Evolutionary conservation across 2,888 invertebrate species (phyloP), one percentile per base, ranked within the genome.

Genomic region (Aphodius sticticus): DNA sequence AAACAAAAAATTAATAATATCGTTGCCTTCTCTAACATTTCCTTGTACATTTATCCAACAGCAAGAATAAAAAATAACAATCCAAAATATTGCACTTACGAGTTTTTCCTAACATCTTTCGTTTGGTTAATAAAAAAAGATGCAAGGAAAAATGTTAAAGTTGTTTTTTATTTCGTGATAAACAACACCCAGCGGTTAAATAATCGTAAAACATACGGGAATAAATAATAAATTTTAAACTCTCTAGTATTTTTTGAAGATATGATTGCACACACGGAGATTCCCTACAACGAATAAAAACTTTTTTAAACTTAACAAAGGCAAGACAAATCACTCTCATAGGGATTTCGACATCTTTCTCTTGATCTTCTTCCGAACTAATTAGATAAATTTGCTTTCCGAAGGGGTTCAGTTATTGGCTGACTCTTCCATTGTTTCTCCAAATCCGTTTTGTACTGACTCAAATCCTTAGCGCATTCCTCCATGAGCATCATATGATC

Each of bases 401-500:
- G 16, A n/a, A 74, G 15, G 16, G 74, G 74, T 74, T 74, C 74
- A 26, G 74, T 36, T 74, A 74, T 74, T 15, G 74, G 74, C 37
- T 74, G 80, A 69, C 71, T 78, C n/a, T 71, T 78, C 38, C 76
- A 76, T 6, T 70, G 77, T 16, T 15, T 53, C 14, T 76, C 36
- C 69, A 81, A 38, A 38, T 79, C 79, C 35, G 82, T 79, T 76
- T 86, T 85, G 77, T 85, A 85, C 75, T 82, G 83, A 70, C 90
- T 88, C 81, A 92, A 91, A 83, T 92, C 92, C 81, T 91, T 91
- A 75, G 91, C 92, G 79, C 89, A 92, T 82, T 94, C 94, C 83
- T 93, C 92, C 89, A 94, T 91, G 91, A 94, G 91, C 86, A 94
- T 89, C 71, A 94, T 89, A 84, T 94, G 94, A 87, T 95, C 95